Evolutionary conservation across 2,113 vertebrate genomes (phyloP).

Genomic region (Ciconia stormi): DNA sequence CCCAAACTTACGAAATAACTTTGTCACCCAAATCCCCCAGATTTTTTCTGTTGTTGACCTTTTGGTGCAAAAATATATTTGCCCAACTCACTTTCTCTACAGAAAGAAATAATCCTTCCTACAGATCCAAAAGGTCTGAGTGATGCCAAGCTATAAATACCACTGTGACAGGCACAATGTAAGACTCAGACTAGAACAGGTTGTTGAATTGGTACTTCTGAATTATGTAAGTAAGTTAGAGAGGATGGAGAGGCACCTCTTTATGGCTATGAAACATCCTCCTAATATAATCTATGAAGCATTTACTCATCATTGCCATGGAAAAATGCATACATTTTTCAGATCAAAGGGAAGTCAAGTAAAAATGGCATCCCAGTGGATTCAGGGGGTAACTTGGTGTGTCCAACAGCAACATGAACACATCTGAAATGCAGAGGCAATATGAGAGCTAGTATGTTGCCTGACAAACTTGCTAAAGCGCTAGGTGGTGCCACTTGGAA

Average conservation of each 20-base stretch:
- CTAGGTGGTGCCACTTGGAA: neutral
- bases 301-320: neutral
- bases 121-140: neutral
- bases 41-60: neutral
- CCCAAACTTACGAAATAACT: neutral
- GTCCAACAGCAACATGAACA: neutral
- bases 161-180: neutral
- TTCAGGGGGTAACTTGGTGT: neutral
- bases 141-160: neutral
- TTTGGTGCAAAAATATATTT: neutral
- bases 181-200: neutral
- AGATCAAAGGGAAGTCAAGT: neutral
- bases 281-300: neutral
- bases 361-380: neutral
- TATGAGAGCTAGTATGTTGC: neutral
- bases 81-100: neutral
- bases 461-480: neutral
- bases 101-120: neutral
- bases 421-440: neutral
- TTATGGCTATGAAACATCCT: neutral
- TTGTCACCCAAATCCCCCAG: neutral
- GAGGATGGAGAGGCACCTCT: neutral
- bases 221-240: neutral
- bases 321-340: neutral
- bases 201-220: neutral